Evolutionary conservation across 2,113 vertebrate species (phyloP), one percentile per base, ranked within the genome.

Genomic region (Tetraodon nigroviridis): DNA sequence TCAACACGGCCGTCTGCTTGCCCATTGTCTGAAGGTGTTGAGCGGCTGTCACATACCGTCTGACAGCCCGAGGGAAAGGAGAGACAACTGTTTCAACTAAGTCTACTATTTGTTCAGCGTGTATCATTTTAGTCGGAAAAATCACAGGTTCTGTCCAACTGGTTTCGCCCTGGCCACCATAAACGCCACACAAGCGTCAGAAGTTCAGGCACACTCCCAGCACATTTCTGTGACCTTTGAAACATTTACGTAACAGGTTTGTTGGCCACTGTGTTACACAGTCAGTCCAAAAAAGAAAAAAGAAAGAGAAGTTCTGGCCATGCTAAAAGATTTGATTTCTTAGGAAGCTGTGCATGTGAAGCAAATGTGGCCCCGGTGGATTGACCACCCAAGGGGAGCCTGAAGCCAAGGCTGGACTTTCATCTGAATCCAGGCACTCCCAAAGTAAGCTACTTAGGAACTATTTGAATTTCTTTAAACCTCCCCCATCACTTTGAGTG

Each of bases 221-320:
- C 54, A 44, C 62, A 77, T 84, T 73, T 64, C 67, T 20, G 20
- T 74, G 73, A 83, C 72, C 71, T 73, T 51, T 59, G 46, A 53
- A 65, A 67, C 24, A 59, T 84, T 89, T 85, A 68, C 60, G 70
- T 65, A 78, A 83, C 64, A 76, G 20, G 16, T 72, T 69, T 66
- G 16, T 65, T 68, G 45, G 45, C 44, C 29, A n/a, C 58, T 69
- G 51, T 22, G 48, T 60, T 56, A 44, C 19, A 47, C 49, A 64
- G 59, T 72, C 77, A 57, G 52, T 56, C 45, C 32, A 37, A 10
- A 53, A 47, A 48, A 45, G 11, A 54, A 61, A 66, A 61, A 76
- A 45, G 51, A 61, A 61, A 66, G 58, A 76, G 44, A 54, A 61
- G 58, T 64, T 64, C 55, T 71, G 62, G 32, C 48, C 27, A 42